Evolutionary conservation across 2,888 invertebrate species (phyloP).

Genomic region (Cataglyphis rosenhaueri): DNA sequence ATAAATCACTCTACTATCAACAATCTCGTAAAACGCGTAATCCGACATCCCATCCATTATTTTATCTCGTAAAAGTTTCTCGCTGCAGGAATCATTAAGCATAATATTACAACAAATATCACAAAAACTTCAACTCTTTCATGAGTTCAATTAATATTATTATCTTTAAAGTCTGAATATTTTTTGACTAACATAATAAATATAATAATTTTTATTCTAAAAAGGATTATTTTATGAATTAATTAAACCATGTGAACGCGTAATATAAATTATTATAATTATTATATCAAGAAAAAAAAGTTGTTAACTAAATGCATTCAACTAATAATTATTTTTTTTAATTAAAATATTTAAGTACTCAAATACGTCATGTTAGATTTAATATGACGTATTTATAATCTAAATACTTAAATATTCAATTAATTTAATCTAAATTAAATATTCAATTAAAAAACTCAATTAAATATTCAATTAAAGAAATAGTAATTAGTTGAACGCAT

Average conservation of each 20-base stretch:
- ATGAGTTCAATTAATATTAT: neutral
- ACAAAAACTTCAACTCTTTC: neutral
- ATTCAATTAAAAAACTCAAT: too few species aligned
- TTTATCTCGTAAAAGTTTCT: neutral
- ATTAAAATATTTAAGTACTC: too few species aligned
- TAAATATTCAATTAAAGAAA: too few species aligned
- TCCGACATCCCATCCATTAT: slow-evolving; percentile 16
- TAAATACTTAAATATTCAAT: too few species aligned
- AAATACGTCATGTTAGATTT: too few species aligned
- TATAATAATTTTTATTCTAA: neutral
- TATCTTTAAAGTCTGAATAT: neutral
- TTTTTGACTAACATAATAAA: neutral
- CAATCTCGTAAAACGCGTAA: neutral
- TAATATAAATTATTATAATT: neutral
- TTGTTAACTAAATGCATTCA: too few species aligned
- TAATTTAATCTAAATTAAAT: too few species aligned
- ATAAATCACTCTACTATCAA: slow-evolving; percentile 34
- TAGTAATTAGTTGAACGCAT: too few species aligned
- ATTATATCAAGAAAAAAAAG: neutral
- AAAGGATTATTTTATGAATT: neutral
- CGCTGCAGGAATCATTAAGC: slow-evolving; percentile 1
- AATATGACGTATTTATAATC: too few species aligned
- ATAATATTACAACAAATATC: neutral
- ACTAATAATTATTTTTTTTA: too few species aligned
- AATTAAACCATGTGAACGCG: neutral